Base-by-base conservation (phyloP, 92 coral and sea anemone genomes). In the Ricordea florida region DNA sequence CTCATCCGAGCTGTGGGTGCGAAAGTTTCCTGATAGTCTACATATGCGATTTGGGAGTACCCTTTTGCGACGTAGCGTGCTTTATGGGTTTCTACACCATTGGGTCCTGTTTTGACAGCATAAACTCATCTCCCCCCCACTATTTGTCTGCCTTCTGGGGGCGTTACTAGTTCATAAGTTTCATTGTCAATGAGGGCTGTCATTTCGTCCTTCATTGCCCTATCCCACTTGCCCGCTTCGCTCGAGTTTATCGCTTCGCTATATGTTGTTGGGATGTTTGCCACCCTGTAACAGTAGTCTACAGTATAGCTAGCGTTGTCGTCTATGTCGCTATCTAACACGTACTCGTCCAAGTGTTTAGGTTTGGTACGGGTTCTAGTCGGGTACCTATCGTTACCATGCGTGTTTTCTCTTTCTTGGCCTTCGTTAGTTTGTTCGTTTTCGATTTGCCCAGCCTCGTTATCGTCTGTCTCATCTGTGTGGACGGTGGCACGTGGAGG, bases 101-200 rank as follows among this genome's bases (percentile, higher is more conserved):
- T 47, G 5, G 57, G 73, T 49, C 67, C 45, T 16, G 34, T 41
- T 65, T 82, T 82, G 13, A 82, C 66, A 3, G 74, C 47, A 32
- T 47, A 80, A 21, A 80, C 88, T 82, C 82, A 76, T 71, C 50
- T 63, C 17, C 59, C 79, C 79, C 84, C 84, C 77, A 75, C 89
- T 75, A 66, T 28, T 45, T 83, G 83, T 37, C 78, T 44, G 55
- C 67, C 72, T 41, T 50, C 34, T 23, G 79, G 80, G 26, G 61
- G 75, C 21, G 69, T 24, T 14, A 68, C 79, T 49, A 84, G 45
- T 10, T 62, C 75, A 46, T 37, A 78, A 24, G 78, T 78, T 20
- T 66, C 70, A 52, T 85, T 78, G 16, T 71, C 85, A 13, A 3
- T 23, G 25, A 78, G 53, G 15, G 81, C 70, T 69, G 57, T 36